These are phyloP conservation scores for Gambelia wislizenii DNA, from an alignment of 2,797 vertebrate genomes.

Conservation along the genomic window DNA sequence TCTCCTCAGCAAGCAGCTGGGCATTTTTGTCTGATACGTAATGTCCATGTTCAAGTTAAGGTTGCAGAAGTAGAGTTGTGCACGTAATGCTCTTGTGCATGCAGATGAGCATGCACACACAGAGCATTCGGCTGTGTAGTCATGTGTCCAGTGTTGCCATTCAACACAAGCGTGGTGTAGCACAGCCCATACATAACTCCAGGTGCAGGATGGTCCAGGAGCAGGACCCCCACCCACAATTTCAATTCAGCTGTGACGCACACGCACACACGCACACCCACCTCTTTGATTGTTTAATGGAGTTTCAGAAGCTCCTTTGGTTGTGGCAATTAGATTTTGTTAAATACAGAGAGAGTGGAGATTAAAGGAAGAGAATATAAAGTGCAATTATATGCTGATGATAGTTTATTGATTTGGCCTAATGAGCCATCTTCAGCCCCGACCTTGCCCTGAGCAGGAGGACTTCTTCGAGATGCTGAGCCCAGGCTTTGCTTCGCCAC, in stretches of 20 bases:
- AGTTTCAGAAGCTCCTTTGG: background rate
- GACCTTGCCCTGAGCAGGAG: background rate
- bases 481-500: background rate
- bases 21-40: no score
- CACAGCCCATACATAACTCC: no score
- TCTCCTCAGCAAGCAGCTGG: no score
- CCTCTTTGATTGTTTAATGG: background rate
- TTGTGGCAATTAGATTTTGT: slow-evolving; percentile 1
- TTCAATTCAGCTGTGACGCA: background rate
- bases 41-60: no score
- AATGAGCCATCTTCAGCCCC: background rate
- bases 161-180: no score
- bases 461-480: background rate
- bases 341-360: background rate
- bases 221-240: no score
- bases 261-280: no score
- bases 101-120: background rate
- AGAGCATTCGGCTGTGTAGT: no score
- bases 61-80: no score
- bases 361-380: slow-evolving; percentile 10
- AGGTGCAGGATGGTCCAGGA: no score
- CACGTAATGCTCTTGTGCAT: background rate
- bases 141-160: no score
- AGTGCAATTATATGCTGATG: slow-evolving; percentile 11
- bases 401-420: slow-evolving; percentile 12